Conservation (phyloP, 2,113 vertebrate genomes). For the Willisornis vidua region DNA sequence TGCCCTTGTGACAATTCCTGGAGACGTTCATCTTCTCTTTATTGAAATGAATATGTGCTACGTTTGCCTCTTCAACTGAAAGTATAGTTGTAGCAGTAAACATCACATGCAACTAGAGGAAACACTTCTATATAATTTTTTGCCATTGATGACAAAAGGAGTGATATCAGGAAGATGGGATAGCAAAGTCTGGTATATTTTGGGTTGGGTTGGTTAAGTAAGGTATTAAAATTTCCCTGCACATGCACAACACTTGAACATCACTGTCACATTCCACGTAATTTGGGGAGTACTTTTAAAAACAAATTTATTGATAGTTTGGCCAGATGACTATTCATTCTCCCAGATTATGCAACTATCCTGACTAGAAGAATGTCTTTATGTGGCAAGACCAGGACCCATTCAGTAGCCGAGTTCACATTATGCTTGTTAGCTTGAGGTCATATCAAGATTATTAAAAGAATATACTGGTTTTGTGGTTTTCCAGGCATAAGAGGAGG, state of each 20-base stretch:
- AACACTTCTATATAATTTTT: not conserved
- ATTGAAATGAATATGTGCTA: not conserved
- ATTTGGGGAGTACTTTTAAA: not conserved
- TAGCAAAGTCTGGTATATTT: not conserved
- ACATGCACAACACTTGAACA: not conserved
- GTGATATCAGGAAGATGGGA: not conserved
- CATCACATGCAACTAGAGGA: not conserved
- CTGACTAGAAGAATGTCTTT: not conserved
- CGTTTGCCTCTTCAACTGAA: not conserved
- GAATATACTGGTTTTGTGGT: not conserved
- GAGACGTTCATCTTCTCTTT: not conserved
- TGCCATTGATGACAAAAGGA: not conserved
- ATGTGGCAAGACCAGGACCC: not conserved
- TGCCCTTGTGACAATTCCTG: not conserved
- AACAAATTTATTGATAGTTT: not conserved
- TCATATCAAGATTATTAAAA: not conserved
- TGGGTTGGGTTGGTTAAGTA: not conserved
- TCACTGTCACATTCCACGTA: not conserved
- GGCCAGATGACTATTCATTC: not conserved
- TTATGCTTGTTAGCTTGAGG: not conserved
- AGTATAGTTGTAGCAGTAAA: not conserved
- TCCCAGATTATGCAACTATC: not conserved
- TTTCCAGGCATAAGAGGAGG: conserved; percentile 71
- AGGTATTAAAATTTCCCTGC: not conserved
- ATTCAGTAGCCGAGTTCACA: not conserved